Percentiles rank a stretch among this genome's conserved stretches.
Evolutionary conservation across 1,140 invertebrate genomes (phyloP).

Genomic region (Ips nitidus): DNA sequence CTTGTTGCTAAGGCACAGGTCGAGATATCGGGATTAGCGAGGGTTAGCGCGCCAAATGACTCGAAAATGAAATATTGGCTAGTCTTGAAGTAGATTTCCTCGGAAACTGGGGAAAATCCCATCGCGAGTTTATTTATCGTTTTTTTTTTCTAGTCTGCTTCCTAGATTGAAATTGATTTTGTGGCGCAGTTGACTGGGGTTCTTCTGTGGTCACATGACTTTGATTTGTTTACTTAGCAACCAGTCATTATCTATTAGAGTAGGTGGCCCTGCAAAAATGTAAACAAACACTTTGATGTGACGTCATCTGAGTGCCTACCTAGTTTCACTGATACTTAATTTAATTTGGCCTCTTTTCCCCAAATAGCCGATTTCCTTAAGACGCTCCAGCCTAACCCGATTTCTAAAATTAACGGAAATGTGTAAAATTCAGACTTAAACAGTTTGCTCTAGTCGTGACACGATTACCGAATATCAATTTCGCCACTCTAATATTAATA

Average conservation of each 20-base stretch:
- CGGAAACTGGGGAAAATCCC: background rate
- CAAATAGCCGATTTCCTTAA: too few relatives aligned
- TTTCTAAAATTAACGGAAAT: too few relatives aligned
- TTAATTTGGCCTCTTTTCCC: background rate
- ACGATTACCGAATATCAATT: too few relatives aligned
- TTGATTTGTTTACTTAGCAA: too few relatives aligned
- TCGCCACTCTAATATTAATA: background rate
- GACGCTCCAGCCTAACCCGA: too few relatives aligned
- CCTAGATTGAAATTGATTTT: too few relatives aligned
- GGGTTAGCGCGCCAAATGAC: slow-evolving; percentile 23
- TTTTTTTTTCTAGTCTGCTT: background rate
- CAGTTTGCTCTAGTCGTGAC: too few relatives aligned
- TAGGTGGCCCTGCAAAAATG: too few relatives aligned
- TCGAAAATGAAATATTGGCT: slow-evolving; percentile 26
- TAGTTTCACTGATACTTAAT: background rate
- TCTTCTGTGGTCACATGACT: too few relatives aligned
- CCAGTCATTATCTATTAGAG: too few relatives aligned
- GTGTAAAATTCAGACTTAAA: too few relatives aligned
- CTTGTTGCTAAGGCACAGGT: slow-evolving; percentile 21
- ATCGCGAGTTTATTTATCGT: background rate
- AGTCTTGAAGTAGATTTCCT: slow-evolving; percentile 20
- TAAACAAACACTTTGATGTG: background rate
- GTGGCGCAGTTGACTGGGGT: too few relatives aligned
- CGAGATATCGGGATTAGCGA: slow-evolving; percentile 25
- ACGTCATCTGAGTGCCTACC: background rate